Evolutionary conservation across 35 echinoderm and acorn worm species (phyloP).

Genomic region (Eucidaris tribuloides): DNA sequence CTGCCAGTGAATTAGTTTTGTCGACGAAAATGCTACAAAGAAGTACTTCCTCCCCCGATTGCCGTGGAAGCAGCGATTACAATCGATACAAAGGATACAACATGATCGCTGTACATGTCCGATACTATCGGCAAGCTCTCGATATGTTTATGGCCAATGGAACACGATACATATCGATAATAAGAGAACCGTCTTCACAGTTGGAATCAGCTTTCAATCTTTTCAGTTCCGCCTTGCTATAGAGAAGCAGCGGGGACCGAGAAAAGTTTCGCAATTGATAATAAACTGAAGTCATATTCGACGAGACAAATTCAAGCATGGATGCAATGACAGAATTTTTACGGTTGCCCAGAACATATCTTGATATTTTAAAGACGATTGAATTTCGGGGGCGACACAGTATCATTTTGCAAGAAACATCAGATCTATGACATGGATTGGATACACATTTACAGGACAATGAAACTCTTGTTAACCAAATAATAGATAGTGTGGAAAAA

Average conservation of each 20-base stretch:
- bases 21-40: not conserved
- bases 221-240: not conserved
- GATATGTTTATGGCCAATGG: not conserved
- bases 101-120: slow-evolving; percentile 2
- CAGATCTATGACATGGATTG: slow-evolving; percentile 7
- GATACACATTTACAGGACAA: not conserved
- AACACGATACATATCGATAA: not conserved
- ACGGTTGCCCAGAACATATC: not conserved
- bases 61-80: not conserved
- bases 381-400: not conserved
- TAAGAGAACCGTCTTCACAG: slow-evolving; percentile 6
- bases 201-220: slow-evolving; percentile 22
- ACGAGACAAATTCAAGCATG: not conserved
- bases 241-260: not conserved
- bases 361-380: not conserved
- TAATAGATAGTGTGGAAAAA: not conserved
- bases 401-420: not conserved
- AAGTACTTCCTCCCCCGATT: slow-evolving; percentile 3
- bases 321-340: not conserved
- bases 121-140: not conserved
- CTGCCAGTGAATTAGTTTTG: not conserved
- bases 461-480: not conserved
- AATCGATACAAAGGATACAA: not conserved
- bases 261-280: not conserved
- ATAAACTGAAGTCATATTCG: not conserved